Evolutionary conservation across 1,140 invertebrate genomes (phyloP), one percentile per base, ranked within the genome.

Genomic region (Andricus grossulariae): DNA sequence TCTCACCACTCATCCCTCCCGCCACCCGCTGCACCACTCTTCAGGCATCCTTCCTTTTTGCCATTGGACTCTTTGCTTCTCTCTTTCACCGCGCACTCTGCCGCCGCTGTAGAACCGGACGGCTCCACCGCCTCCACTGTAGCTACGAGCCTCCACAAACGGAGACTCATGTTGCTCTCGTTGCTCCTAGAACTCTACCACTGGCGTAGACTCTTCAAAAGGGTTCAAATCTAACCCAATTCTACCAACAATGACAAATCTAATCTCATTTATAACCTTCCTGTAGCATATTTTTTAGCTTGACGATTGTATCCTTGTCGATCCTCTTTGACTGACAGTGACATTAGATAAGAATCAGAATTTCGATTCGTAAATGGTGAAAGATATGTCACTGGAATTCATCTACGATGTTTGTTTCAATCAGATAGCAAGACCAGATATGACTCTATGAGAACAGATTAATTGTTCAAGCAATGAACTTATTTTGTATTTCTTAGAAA

Each of bases 101-200:
- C 82, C 79, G 79, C 86, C 80, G 74, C 77, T 85, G 81, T 83
- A 84, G 84, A 84, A 86, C 85, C 83, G 73, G 77, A 52, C 83
- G 85, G 84, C 87, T 89, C 87, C 86, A 90, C 88, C 89, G 87
- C 88, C 88, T 89, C 88, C 88, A 81, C 89, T 87, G 83, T 76
- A 83, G 80, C 77, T 78, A 66, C 82, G 66, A 86, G 83, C 80
- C 84, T 86, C 82, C 71, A 77, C 83, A 82, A 82, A 81, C 83
- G 74, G 73, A 77, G 82, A 81, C 83, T 89, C 83, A 83, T 84
- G 85, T 80, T 89, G 87, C 84, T 90, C 83, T 90, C 89, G 83
- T 88, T 89, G 84, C 85, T 88, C 86, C 88, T 90, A 89, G 84
- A 88, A 84, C 81, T 84, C 76, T 84, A 76, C 83, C 89, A 90